Evolutionary conservation across 2,888 invertebrate species (phyloP).

Genomic region (Machimus rusticus): DNA sequence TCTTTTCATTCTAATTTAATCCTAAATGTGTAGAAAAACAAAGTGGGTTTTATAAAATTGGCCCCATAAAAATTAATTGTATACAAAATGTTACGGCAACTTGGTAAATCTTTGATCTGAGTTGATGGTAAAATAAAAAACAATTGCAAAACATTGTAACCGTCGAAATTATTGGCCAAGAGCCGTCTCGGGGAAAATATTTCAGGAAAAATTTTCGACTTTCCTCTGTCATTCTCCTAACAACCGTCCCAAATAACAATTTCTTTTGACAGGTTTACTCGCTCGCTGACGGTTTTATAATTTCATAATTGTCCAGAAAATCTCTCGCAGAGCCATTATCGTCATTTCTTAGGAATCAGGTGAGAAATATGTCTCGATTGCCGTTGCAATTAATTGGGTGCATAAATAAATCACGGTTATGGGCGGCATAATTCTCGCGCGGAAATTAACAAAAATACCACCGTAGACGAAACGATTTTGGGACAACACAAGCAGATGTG

Average conservation of each 20-base stretch:
- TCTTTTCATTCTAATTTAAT: no score
- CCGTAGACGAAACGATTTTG: background rate
- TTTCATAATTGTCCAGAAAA: background rate
- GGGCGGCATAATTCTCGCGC: background rate
- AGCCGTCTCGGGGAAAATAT: background rate
- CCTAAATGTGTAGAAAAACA: no score
- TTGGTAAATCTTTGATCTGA: background rate
- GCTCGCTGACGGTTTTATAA: background rate
- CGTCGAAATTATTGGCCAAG: background rate
- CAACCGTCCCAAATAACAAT: background rate
- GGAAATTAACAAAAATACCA: background rate
- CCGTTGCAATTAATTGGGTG: background rate
- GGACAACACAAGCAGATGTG: background rate
- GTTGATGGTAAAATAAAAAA: background rate
- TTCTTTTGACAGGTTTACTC: background rate
- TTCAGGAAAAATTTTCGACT: background rate
- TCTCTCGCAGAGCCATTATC: background rate
- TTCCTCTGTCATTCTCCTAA: background rate
- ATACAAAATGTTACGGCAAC: no score
- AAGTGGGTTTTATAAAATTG: no score
- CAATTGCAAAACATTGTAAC: background rate
- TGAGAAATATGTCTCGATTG: background rate
- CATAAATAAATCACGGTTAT: background rate
- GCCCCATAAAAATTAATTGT: no score
- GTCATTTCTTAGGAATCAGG: background rate